These are phyloP conservation scores for Irena cyanogastra DNA, from an alignment of 2,113 vertebrate species.

Conservation along the genomic window DNA sequence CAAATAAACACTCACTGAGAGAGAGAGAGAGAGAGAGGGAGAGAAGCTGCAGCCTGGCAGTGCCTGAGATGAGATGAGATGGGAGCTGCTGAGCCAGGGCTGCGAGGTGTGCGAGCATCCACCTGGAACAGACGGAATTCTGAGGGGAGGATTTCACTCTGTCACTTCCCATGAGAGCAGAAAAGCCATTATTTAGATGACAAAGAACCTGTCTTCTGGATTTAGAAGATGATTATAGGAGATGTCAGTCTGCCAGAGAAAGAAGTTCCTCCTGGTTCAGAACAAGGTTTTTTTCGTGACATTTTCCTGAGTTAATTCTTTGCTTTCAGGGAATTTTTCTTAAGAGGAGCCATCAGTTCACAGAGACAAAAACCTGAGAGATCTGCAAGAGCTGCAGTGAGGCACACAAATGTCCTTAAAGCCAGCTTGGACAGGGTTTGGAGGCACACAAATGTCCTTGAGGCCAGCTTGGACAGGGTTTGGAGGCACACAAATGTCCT, in stretches of 20 bases:
- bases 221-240: not conserved
- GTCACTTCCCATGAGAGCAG: not conserved
- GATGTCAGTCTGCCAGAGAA: not conserved
- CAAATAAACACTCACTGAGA: not conserved
- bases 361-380: not conserved
- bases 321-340: not conserved
- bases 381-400: not conserved
- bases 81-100: not conserved
- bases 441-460: not conserved
- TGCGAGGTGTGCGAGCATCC: not conserved
- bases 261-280: not conserved
- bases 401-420: not conserved
- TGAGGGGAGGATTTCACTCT: not conserved
- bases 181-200: not conserved
- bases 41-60: not conserved
- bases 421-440: not conserved
- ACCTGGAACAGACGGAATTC: not conserved
- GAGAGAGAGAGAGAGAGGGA: too few relatives aligned
- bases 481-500: not conserved
- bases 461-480: not conserved
- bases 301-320: not conserved
- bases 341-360: not conserved
- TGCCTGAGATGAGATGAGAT: not conserved
- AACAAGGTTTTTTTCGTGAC: not conserved
- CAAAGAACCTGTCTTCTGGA: constrained; percentile 27